A percentile compares a stretch with the other conserved stretches of the same genome.
Evolutionary conservation across 2,113 vertebrate genomes (phyloP).

Genomic region (Formicarius rufipectus): DNA sequence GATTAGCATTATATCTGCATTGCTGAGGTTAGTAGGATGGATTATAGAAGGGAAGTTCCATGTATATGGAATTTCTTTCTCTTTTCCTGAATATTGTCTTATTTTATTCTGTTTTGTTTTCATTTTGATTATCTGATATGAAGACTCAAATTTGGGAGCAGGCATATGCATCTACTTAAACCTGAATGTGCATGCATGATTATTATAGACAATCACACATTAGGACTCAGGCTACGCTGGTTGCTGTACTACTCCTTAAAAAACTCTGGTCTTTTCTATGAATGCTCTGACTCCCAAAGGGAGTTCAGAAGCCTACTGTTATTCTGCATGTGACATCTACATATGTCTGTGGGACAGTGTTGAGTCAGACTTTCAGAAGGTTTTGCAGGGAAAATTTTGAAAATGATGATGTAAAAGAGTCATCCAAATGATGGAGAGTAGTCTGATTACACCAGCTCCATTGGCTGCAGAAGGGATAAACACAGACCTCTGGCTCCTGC

Average conservation of each 20-base stretch:
- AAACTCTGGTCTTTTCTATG: not conserved
- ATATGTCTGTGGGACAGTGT: not conserved
- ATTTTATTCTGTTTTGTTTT: not conserved
- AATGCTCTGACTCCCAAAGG: not conserved
- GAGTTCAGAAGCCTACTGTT: not conserved
- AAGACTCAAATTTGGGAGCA: not conserved
- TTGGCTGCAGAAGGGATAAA: not conserved
- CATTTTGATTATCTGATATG: not conserved
- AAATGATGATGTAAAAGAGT: not conserved
- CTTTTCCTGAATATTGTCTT: not conserved
- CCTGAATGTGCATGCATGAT: fast-evolving
- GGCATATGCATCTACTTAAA: not conserved
- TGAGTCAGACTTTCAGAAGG: not conserved
- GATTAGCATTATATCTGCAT: not conserved
- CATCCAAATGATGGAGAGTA: not conserved
- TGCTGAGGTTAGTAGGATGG: not conserved
- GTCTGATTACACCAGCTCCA: not conserved
- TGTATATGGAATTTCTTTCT: not conserved
- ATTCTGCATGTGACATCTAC: fast-evolving
- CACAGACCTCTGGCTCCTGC: not conserved
- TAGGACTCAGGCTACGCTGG: not conserved
- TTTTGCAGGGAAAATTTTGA: not conserved
- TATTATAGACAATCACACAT: fast-evolving
- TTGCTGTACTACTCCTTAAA: not conserved
- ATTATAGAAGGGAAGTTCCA: not conserved